These are phyloP conservation scores for Stichodactyla helianthus DNA, from an alignment of 64 coral and sea anemone species.

Conservation along the genomic window DNA sequence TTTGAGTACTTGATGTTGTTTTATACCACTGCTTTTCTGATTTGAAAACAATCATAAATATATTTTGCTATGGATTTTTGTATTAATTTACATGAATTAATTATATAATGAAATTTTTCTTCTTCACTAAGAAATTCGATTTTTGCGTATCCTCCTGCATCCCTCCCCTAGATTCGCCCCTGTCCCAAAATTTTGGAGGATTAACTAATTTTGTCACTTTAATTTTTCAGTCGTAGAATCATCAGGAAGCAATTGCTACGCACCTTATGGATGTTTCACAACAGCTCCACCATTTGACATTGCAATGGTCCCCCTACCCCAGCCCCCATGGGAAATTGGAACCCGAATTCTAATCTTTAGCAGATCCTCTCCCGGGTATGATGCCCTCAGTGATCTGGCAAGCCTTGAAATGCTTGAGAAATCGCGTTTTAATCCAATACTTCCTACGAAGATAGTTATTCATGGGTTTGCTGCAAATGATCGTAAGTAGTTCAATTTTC, in stretches of 20 bases:
- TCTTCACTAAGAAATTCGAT: too few species aligned
- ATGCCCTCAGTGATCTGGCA: neutral
- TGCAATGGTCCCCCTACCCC: constrained; percentile 15
- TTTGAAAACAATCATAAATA: too few species aligned
- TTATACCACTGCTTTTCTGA: too few species aligned
- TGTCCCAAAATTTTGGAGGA: neutral
- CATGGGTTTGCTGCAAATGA: constrained; percentile 33
- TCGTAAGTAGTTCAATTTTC: neutral
- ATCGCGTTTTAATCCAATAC: neutral
- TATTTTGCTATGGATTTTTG: too few species aligned
- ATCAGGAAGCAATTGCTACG: constrained; percentile 18
- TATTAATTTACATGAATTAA: too few species aligned
- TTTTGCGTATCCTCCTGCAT: too few species aligned
- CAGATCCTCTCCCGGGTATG: neutral
- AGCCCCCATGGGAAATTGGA: constrained; percentile 4
- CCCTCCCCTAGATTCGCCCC: too few species aligned
- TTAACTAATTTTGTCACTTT: neutral
- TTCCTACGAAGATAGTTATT: constrained; percentile 24
- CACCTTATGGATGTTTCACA: constrained; percentile 34
- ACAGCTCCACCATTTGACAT: constrained; percentile 5
- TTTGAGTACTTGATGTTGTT: too few species aligned
- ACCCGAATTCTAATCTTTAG: constrained; percentile 27
- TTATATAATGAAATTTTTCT: too few species aligned
- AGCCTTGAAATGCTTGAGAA: neutral
- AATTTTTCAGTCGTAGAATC: neutral